Evolutionary conservation across 2,888 invertebrate genomes (phyloP), one percentile per base, ranked within the genome.

Genomic region (Hemithea aestivaria): DNA sequence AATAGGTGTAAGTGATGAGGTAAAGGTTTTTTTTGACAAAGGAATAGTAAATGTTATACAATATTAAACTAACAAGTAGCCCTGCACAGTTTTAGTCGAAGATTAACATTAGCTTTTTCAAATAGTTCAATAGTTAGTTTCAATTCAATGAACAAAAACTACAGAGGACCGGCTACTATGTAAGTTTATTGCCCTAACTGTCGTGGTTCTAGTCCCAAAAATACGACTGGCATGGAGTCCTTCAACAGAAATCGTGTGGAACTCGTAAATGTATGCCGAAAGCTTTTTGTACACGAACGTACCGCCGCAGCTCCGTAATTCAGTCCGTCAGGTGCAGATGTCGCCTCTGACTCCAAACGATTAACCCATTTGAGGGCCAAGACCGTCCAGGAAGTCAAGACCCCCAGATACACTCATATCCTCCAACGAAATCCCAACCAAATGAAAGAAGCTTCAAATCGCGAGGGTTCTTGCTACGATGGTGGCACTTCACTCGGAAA

Each of bases 261-360:
- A 30, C 30, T 30, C 24, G 29, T 29, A 48, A 46, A 51, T 51
- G 23, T 51, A 45, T 44, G 43, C 51, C 39, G 30, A 44, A 52
- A 49, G 58, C 59, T 69, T 73, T 73, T 69, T 67, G 63, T 62
- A 51, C 50, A 56, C 46, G 46, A 58, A 56, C 66, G 59, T 68
- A 71, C 65, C 56, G 53, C 45, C 52, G 58, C 70, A 71, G 73
- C 73, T 66, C 75, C 74, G 77, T 82, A 81, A 80, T 77, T 84
- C 79, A 73, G 73, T 62, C 68, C 75, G 82, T 83, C 85, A 83
- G 78, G 73, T 78, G 71, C 85, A 85, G 80, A 79, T 76, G 83
- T 66, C 66, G 66, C 65, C 64, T 61, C 66, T 69, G 73, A 74
- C 75, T 78, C 61, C 73, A 57, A 69, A 62, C 81, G 80, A 85